Conservation (phyloP, 1,140 invertebrate species). For the Acromyrmex echinatior region DNA sequence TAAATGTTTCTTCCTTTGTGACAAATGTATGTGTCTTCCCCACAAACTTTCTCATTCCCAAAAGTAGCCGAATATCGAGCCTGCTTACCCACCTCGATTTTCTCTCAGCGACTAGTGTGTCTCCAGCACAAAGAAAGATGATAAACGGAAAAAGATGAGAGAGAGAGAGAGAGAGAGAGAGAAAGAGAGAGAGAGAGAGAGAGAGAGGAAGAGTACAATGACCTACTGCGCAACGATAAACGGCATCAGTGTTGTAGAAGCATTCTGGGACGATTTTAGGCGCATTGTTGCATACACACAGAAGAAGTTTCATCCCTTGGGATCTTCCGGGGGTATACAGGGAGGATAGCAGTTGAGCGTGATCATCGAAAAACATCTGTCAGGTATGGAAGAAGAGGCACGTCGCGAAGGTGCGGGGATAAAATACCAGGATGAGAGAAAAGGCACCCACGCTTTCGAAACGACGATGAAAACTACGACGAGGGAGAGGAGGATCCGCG, state of each 20-base stretch:
- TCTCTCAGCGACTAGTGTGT: background rate
- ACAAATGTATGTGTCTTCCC: conserved; percentile 4
- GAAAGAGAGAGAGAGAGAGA: background rate
- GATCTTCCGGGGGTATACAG: background rate
- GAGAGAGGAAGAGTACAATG: conserved; percentile 35
- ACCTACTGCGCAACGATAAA: conserved; percentile 61
- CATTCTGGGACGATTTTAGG: background rate
- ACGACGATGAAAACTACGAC: conserved; percentile 23
- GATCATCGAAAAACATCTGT: conserved; percentile 74
- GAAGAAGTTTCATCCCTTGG: conserved; percentile 34
- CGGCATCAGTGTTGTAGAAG: conserved; percentile 22
- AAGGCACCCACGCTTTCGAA: conserved; percentile 76
- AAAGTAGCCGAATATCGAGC: background rate
- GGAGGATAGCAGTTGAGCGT: background rate
- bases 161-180: background rate
- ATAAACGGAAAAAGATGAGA: conserved; percentile 38
- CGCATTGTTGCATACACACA: conserved; percentile 59
- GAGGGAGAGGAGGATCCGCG: background rate
- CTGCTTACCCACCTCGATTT: background rate
- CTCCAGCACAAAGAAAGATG: conserved; percentile 13
- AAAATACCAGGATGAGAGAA: conserved; percentile 21
- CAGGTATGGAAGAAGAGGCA: conserved; percentile 44
- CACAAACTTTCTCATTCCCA: conserved; percentile 4
- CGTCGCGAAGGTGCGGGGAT: conserved; percentile 33
- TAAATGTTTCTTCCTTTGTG: background rate